phyloP scores from a whole-genome alignment of 2,797 vertebrate genomes.

The Neoniphon sammara region DNA sequence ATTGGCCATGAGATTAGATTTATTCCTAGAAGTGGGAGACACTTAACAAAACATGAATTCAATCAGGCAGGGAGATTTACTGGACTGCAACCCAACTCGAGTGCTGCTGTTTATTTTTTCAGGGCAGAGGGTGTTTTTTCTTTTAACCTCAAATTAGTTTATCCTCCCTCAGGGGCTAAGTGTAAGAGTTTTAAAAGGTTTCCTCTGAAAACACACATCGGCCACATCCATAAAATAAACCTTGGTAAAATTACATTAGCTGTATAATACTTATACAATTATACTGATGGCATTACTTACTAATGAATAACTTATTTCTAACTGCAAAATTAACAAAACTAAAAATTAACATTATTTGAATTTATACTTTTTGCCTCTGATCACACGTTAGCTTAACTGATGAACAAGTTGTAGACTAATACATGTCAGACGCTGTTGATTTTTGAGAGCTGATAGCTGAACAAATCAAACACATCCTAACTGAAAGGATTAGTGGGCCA shows the following conservation, averaged over 20 bases:
- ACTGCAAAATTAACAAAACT: not conserved
- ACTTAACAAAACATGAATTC: conserved; percentile 70
- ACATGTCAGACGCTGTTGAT: not conserved
- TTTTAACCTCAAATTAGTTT: conserved; percentile 71
- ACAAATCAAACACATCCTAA: conserved; percentile 10
- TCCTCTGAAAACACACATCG: conserved; percentile 51
- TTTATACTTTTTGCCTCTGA: not conserved
- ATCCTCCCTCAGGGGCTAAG: conserved; percentile 66
- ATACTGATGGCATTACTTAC: conserved; percentile 11
- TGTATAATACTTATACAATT: conserved; percentile 26
- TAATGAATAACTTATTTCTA: not conserved
- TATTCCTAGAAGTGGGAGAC: conserved; percentile 63
- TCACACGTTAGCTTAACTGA: conserved; percentile 9
- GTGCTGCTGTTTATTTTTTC: conserved; percentile 74
- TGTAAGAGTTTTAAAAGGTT: conserved; percentile 71
- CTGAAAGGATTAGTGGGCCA: conserved; percentile 21
- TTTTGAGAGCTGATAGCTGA: not conserved
- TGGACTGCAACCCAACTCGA: conserved; percentile 57
- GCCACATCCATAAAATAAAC: conserved; percentile 45
- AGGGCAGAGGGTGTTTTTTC: conserved; percentile 59
- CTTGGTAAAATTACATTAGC: conserved; percentile 34
- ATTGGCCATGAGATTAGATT: conserved; percentile 63
- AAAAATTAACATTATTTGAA: not conserved
- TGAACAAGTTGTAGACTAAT: not conserved
- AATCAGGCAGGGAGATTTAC: conserved; percentile 61